Evolutionary conservation across 2,113 vertebrate species (phyloP).

Genomic region (Varanus komodoensis): DNA sequence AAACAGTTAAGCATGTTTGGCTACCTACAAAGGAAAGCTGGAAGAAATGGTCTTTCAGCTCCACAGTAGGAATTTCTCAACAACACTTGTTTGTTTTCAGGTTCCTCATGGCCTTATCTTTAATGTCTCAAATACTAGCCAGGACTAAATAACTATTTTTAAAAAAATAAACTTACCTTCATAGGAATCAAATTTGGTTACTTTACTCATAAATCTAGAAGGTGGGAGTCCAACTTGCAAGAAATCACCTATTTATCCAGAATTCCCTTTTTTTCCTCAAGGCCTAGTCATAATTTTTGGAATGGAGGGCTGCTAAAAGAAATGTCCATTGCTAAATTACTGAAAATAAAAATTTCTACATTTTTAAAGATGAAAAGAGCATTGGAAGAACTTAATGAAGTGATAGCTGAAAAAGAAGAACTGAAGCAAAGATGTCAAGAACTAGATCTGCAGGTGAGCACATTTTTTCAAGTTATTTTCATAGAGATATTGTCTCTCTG

Average conservation of each 20-base stretch:
- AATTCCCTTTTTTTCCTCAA: background rate
- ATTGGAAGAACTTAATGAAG: slow-evolving; percentile 86
- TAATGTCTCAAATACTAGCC: background rate
- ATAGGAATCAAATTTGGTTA: background rate
- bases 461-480: background rate
- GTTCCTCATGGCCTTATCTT: background rate
- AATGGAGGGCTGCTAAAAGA: background rate
- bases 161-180: background rate
- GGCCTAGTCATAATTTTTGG: background rate
- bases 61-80: background rate
- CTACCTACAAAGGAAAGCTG: background rate
- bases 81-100: background rate
- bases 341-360: background rate
- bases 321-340: slow-evolving; percentile 2
- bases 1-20: background rate
- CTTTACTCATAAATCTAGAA: background rate
- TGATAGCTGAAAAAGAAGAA: slow-evolving; percentile 89
- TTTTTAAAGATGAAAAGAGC: slow-evolving; percentile 88
- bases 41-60: background rate
- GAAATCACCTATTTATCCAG: background rate
- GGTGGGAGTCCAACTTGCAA: background rate
- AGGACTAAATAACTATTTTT: background rate
- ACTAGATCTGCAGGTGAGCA: slow-evolving; percentile 91
- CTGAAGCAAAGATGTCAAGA: slow-evolving; percentile 93
- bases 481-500: background rate